Base-by-base conservation (phyloP, 2,888 invertebrate species). In the Eretmocerus hayati region DNA sequence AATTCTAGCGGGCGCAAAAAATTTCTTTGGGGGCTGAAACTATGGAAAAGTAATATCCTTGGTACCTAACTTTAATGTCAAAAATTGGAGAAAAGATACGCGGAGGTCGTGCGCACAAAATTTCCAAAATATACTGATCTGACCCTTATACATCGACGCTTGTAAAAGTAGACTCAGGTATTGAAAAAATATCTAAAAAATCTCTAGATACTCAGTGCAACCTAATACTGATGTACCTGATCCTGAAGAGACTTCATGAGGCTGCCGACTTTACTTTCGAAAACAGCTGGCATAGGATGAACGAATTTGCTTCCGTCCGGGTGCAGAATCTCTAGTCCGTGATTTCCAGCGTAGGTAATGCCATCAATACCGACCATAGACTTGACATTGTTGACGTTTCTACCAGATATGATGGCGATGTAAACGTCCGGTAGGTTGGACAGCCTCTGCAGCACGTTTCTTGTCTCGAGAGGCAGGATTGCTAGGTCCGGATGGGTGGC, bases 321-420 rank as follows among this genome's bases (percentile, higher is more conserved):
- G 69, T 91, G 91, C 11, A 90, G 71, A 62, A 91, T 90, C 74
- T 91, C 90, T 52, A 91, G 69, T 1, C 90, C 91, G 64, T 91
- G 90, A 71, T 87, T 90, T 26, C 91, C 91, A 0, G 91, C 91
- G 65, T 91, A 91, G 0, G 91, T 91, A 50, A 91, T 88, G 51
- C 89, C 88, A 58, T 90, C 89, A 53, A 91, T 90, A 15, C 90
- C 90, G 40, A 91, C 91, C 90, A 90, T 91, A 58, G 85, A 79
- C 65, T 87, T 90, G 1, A 91, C 90, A 66, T 90, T 90, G 59
- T 88, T 83, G 3, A 90, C 90, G 63, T 87, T 88, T 51, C 91
- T 77, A 3, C 90, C 91, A 0, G 90, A 90, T 41, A 91, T 82
- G 59, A 91, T 84, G 20, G 90, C 87, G 56, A 91, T 88, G 67